Conservation (phyloP, 2,113 vertebrate species). For the Elgaria multicarinata region DNA sequence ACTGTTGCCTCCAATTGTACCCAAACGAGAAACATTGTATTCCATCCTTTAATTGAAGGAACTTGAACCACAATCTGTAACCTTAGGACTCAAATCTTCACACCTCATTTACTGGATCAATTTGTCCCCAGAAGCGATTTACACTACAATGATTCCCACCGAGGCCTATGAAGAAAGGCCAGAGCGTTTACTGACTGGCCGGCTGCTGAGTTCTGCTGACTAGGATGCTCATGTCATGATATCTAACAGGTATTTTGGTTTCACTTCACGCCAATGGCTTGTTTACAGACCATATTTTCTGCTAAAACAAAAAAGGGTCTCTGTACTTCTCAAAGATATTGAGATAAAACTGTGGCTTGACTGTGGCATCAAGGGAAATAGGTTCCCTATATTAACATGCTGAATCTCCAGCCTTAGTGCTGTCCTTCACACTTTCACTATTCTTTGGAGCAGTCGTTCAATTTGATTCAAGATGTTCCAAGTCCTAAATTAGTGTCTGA, state of each 20-base stretch:
- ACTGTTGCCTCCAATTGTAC: background rate
- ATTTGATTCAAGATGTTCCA: background rate
- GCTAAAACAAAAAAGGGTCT: background rate
- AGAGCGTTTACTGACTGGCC: slow-evolving; percentile 22
- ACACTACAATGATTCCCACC: slow-evolving; percentile 51
- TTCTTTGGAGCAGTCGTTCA: background rate
- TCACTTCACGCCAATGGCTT: slow-evolving; percentile 24
- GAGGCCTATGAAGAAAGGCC: background rate
- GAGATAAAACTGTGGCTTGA: background rate
- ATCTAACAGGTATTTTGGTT: slow-evolving; percentile 25
- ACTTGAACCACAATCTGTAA: slow-evolving; percentile 38
- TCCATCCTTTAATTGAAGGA: slow-evolving; percentile 36
- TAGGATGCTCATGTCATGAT: background rate
- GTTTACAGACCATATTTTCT: slow-evolving; percentile 23
- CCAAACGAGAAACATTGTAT: slow-evolving; percentile 33
- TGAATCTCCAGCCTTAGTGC: background rate
- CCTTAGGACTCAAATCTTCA: slow-evolving; percentile 51
- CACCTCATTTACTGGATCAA: slow-evolving; percentile 61
- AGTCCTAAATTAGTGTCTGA: background rate
- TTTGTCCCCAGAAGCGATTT: slow-evolving; percentile 59
- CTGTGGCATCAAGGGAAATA: accelerated
- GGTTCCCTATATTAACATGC: background rate
- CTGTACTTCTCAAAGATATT: background rate
- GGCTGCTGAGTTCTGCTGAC: slow-evolving; percentile 38
- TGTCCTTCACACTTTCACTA: background rate